These are phyloP conservation scores for Stylophora pistillata DNA, from an alignment of 64 coral and sea anemone genomes.

Conservation along the genomic window DNA sequence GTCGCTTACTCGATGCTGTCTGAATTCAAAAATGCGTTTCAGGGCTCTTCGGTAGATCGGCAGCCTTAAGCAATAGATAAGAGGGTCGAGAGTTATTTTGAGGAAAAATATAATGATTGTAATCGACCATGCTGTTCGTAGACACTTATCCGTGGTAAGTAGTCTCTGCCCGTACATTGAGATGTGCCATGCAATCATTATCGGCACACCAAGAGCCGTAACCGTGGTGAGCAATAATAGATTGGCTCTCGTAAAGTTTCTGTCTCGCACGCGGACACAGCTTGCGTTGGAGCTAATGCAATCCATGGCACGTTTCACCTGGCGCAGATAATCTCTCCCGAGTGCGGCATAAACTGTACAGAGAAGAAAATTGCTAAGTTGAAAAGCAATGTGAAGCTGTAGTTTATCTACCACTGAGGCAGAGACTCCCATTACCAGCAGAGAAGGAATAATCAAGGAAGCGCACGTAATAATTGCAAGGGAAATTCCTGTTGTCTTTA, in stretches of 20 bases:
- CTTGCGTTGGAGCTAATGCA: neutral
- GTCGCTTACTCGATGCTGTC: neutral
- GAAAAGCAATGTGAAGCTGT: conserved; percentile 35
- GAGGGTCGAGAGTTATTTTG: conserved; percentile 21
- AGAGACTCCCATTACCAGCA: conserved; percentile 7
- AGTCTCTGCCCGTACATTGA: conserved; percentile 11
- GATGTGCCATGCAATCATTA: conserved; percentile 28
- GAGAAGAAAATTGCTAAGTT: conserved; percentile 7
- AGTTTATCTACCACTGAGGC: neutral
- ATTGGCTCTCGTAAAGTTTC: conserved; percentile 32
- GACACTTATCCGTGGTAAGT: neutral
- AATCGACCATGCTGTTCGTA: neutral
- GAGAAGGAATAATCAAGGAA: neutral
- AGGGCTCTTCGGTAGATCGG: conserved; percentile 18
- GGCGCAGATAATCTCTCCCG: neutral
- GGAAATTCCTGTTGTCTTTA: neutral
- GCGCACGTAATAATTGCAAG: neutral
- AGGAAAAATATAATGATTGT: conserved; percentile 26
- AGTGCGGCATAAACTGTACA: conserved; percentile 23
- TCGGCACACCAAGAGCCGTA: conserved; percentile 14
- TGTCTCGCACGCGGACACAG: conserved; percentile 22
- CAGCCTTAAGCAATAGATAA: conserved; percentile 8
- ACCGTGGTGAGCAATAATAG: conserved; percentile 10
- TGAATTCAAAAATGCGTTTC: conserved; percentile 15
- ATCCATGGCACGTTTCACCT: conserved; percentile 10